These are phyloP conservation scores for Nezara viridula DNA, from an alignment of 2,888 invertebrate genomes.

Conservation along the genomic window DNA sequence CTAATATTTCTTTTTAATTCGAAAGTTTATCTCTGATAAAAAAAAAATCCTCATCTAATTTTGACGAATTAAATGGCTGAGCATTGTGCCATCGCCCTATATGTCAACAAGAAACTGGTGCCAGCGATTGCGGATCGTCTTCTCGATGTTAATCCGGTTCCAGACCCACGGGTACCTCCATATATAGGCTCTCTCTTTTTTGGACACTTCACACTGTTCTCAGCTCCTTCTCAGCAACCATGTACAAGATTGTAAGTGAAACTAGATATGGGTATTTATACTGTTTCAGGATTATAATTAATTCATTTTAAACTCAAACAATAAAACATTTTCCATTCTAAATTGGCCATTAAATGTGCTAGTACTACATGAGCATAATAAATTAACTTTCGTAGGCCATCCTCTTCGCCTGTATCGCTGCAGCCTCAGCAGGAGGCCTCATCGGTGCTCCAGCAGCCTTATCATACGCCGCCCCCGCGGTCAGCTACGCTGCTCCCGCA, in stretches of 20 bases:
- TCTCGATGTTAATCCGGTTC: background rate
- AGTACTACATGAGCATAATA: background rate
- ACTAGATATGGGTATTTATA: background rate
- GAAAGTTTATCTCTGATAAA: too few species aligned
- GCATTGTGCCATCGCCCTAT: background rate
- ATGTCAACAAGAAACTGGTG: slow-evolving; percentile 35
- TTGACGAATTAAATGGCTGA: background rate
- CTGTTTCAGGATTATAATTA: background rate
- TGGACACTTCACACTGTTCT: background rate
- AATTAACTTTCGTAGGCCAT: slow-evolving; percentile 66
- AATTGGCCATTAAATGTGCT: too few species aligned
- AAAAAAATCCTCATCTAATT: too few species aligned
- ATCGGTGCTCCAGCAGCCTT: slow-evolving; percentile 68
- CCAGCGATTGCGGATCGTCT: slow-evolving; percentile 8
- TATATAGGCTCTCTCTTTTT: background rate
- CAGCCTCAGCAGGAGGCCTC: slow-evolving; percentile 68
- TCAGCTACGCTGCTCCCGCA: slow-evolving; percentile 56
- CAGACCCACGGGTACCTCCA: too few species aligned
- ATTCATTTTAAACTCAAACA: too few species aligned
- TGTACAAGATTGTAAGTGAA: slow-evolving; percentile 28
- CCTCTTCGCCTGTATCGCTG: slow-evolving; percentile 69
- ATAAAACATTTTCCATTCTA: too few species aligned
- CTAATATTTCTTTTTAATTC: too few species aligned
- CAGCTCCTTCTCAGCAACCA: background rate
- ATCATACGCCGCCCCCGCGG: slow-evolving; percentile 67